Evolutionary conservation across 2,888 invertebrate species (phyloP).

Genomic region (Pseudolycoriella hygida): DNA sequence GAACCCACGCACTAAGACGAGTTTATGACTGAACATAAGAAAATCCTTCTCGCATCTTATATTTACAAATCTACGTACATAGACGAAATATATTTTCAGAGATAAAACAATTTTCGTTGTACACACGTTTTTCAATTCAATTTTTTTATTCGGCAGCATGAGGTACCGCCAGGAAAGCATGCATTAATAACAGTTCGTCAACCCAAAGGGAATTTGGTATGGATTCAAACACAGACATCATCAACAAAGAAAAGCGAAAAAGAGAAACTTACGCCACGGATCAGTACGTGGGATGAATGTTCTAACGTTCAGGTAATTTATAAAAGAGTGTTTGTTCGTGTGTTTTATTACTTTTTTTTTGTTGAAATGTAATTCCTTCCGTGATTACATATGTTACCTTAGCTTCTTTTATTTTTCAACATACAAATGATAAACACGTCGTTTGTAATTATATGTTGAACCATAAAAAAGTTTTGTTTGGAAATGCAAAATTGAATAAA

Average conservation of each 20-base stretch:
- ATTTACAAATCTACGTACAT: too few relatives aligned
- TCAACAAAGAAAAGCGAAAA: constrained; percentile 39
- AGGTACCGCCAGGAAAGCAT: constrained; percentile 72
- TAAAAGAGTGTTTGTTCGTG: background rate
- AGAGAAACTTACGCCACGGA: constrained; percentile 31
- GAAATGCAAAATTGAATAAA: background rate
- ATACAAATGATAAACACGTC: background rate
- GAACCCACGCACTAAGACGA: too few relatives aligned
- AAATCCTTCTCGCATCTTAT: too few relatives aligned
- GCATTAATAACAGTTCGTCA: constrained; percentile 74
- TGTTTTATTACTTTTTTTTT: too few relatives aligned
- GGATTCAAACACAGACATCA: constrained; percentile 61
- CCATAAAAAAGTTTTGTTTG: background rate
- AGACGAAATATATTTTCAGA: too few relatives aligned
- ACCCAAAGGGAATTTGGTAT: constrained; percentile 68
- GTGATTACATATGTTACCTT: too few relatives aligned
- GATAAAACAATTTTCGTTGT: too few relatives aligned
- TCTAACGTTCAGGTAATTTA: constrained; percentile 51
- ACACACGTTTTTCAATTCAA: too few relatives aligned
- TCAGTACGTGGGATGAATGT: constrained; percentile 69
- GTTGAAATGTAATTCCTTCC: too few relatives aligned
- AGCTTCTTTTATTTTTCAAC: constrained; percentile 5
- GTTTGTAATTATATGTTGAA: background rate
- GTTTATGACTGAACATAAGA: too few relatives aligned
- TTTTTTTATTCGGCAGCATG: constrained; percentile 39